Conservation (phyloP, 2,797 vertebrate genomes). For the Hippopotamyrus pictus region DNA sequence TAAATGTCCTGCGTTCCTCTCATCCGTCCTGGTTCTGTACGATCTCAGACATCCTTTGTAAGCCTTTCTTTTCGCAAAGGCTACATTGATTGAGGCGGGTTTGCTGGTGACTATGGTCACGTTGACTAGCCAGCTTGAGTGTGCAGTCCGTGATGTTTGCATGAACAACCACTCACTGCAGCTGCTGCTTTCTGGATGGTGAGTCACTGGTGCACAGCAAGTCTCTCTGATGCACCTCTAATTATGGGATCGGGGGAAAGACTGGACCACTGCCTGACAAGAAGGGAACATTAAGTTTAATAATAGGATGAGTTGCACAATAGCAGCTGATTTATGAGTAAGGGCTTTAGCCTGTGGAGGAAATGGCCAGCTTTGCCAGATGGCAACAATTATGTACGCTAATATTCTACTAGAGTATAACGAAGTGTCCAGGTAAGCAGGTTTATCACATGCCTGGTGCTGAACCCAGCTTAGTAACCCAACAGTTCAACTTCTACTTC, state of each 20-base stretch:
- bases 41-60: neutral
- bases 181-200: neutral
- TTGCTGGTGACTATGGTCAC: neutral
- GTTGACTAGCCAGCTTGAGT: neutral
- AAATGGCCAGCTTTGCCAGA: neutral
- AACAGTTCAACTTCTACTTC: neutral
- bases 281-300: constrained; percentile 13
- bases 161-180: neutral
- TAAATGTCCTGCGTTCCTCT: neutral
- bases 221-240: constrained; percentile 3
- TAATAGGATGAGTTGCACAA: neutral
- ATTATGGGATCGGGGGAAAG: constrained; percentile 15
- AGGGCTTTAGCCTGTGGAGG: neutral
- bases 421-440: neutral
- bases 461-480: neutral
- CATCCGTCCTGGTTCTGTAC: neutral
- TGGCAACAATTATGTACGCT: neutral
- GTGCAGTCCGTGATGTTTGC: neutral
- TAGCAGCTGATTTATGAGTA: constrained; percentile 9
- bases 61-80: neutral
- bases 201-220: neutral
- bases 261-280: neutral
- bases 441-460: neutral
- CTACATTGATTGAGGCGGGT: neutral
- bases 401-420: neutral